Conservation (phyloP, 2,888 invertebrate species). For the Drosophila basisetae region DNA sequence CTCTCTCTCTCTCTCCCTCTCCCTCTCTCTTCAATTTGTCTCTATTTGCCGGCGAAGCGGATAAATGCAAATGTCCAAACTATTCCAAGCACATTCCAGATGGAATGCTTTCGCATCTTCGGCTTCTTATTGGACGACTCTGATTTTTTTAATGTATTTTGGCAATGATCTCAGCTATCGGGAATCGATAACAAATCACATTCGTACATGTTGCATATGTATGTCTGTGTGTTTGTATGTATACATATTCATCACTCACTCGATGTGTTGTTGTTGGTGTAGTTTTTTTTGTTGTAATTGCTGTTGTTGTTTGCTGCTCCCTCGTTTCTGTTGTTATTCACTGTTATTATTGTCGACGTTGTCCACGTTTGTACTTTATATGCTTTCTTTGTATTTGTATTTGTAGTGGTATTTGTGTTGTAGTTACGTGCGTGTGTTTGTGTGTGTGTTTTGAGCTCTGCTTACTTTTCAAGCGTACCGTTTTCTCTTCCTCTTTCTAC, state of each 20-base stretch:
- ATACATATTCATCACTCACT: slow-evolving; percentile 36
- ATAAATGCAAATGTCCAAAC: slow-evolving; percentile 24
- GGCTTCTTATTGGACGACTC: slow-evolving; percentile 14
- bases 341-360: slow-evolving; percentile 37
- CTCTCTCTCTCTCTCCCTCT: not conserved
- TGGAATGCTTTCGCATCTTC: slow-evolving; percentile 21
- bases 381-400: slow-evolving; percentile 31
- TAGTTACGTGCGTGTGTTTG: slow-evolving; percentile 34
- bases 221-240: slow-evolving; percentile 2
- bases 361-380: slow-evolving; percentile 58
- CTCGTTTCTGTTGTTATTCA: slow-evolving; percentile 50
- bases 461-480: slow-evolving; percentile 43
- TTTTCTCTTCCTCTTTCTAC: slow-evolving; percentile 48
- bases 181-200: slow-evolving; percentile 31
- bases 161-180: slow-evolving; percentile 29
- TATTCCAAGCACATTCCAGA: slow-evolving; percentile 24
- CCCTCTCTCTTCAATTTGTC: not conserved
- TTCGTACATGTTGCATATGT: slow-evolving; percentile 19
- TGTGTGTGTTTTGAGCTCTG: slow-evolving; percentile 52
- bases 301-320: slow-evolving; percentile 48
- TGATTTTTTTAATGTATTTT: slow-evolving; percentile 37
- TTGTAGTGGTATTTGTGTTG: slow-evolving; percentile 17
- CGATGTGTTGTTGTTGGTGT: slow-evolving; percentile 22
- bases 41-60: slow-evolving; percentile 36
- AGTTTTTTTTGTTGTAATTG: slow-evolving; percentile 33